Base-by-base conservation (phyloP, 2,888 invertebrate species). In the Monoplex corrugatus region DNA sequence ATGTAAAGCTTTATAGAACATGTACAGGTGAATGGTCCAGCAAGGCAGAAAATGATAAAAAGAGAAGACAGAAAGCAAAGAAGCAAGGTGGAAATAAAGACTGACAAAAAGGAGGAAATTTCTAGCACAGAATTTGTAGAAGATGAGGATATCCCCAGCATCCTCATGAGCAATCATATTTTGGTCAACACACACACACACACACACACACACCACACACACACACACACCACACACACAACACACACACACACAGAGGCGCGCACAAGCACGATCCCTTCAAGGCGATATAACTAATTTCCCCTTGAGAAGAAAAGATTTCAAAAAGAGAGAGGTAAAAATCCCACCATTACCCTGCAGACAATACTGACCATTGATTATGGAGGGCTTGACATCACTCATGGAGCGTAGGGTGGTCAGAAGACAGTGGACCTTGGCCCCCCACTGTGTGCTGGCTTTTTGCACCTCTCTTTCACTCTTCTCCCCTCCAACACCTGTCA, bases 391-490 rank as follows among this genome's bases (percentile, higher is more conserved):
- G 10, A 91, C 72, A 13, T 90, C 91, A n/a, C 88, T 88, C 91
- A 91, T 89, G n/a, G 78, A 87, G 10, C 72, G 50, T 28, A 91
- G 82, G 40, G 88, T 87, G 40, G 63, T 16, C 35, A 90, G 75
- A 63, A 91, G 88, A 10, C 88, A 87, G 78, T 89, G 89, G 23
- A 90, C 87, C 35, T 84, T 89, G 44, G 90, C 91, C 28, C 89
- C 91, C 91, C 91, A 91, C 72, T 88, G 86, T 6, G 63, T 57
- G 28, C 68, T 32, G 32, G 72, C 44, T 72, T 83, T 82, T 43
- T 68, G 68, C 44, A 88, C 63, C 63, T 83, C 83, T 19, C 35
- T n/a, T 44, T 88, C 82, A 32, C 68, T 88, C 38, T 87, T 44
- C 87, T 87, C 87, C 23, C 45, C 68, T 8, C 43, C 87, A 35